Percentiles rank a stretch among this genome's conserved stretches.
phyloP scores from a whole-genome alignment of 2,888 invertebrate genomes.

The Poecilobothrus nobilitatus region DNA sequence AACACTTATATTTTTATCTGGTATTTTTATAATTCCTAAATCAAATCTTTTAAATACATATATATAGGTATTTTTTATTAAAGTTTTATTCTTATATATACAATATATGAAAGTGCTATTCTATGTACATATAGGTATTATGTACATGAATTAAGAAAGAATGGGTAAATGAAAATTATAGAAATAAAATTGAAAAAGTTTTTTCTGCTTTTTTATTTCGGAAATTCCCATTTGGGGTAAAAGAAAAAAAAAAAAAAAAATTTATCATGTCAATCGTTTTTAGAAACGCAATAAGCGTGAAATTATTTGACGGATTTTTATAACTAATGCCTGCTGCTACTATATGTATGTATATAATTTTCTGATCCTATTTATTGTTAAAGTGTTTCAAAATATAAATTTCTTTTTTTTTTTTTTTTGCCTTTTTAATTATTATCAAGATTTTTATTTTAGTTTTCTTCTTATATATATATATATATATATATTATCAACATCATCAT shows the following conservation, averaged over 20 bases:
- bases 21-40: background rate
- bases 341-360: too few species aligned
- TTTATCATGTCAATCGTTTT: background rate
- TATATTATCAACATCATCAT: too few species aligned
- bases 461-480: too few species aligned
- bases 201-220: too few species aligned
- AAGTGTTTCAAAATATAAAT: background rate
- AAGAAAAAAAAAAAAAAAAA: background rate
- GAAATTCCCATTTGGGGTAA: conserved; percentile 2
- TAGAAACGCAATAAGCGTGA: conserved; percentile 8
- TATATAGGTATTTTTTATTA: background rate
- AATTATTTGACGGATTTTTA: conserved; percentile 11
- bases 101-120: too few species aligned
- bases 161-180: too few species aligned
- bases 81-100: too few species aligned
- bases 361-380: background rate
- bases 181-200: too few species aligned
- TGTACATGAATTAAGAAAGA: too few species aligned
- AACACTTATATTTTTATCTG: too few species aligned
- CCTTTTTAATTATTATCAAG: background rate
- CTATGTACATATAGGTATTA: too few species aligned
- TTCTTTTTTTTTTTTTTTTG: background rate
- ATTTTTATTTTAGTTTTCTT: background rate
- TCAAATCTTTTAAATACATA: background rate
- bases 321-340: too few species aligned